Percentiles rank a stretch among this genome's conserved stretches.
These are phyloP conservation scores for Anthopleura xanthogrammica DNA, from an alignment of 92 coral and sea anemone species.

Conservation along the genomic window DNA sequence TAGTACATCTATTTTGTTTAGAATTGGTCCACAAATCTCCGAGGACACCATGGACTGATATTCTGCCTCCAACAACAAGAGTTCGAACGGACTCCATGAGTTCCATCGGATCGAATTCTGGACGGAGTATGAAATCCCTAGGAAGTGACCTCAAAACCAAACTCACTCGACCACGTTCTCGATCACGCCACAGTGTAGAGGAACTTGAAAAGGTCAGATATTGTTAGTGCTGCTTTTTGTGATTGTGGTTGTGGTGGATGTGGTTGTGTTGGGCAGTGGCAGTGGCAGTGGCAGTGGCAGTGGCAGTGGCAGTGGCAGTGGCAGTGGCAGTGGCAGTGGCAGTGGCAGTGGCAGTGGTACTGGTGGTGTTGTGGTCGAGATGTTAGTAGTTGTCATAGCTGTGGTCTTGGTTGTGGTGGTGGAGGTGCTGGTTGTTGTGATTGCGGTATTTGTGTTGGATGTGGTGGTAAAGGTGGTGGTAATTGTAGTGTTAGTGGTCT, in stretches of 20 bases:
- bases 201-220: constrained; percentile 66
- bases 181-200: constrained; percentile 59
- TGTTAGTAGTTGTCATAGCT: too few species aligned
- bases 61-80: constrained; percentile 57
- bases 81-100: constrained; percentile 67
- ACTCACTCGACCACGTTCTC: constrained; percentile 55
- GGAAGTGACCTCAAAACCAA: constrained; percentile 57
- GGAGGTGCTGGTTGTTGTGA: too few species aligned
- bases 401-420: too few species aligned
- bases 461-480: too few species aligned
- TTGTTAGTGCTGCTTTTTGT: neutral
- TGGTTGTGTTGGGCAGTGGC: too few species aligned
- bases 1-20: neutral
- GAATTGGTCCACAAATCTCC: constrained; percentile 35
- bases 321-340: neutral
- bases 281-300: too few species aligned
- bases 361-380: too few species aligned
- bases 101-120: constrained; percentile 44
- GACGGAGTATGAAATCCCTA: constrained; percentile 70
- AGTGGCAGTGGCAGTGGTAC: neutral
- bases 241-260: too few species aligned
- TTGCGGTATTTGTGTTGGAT: too few species aligned
- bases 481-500: too few species aligned
- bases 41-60: constrained; percentile 53
- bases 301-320: too few species aligned